Evolutionary conservation across 2,888 invertebrate species (phyloP), one percentile per base, ranked within the genome.

Genomic region (Oscheius myriophilus): DNA sequence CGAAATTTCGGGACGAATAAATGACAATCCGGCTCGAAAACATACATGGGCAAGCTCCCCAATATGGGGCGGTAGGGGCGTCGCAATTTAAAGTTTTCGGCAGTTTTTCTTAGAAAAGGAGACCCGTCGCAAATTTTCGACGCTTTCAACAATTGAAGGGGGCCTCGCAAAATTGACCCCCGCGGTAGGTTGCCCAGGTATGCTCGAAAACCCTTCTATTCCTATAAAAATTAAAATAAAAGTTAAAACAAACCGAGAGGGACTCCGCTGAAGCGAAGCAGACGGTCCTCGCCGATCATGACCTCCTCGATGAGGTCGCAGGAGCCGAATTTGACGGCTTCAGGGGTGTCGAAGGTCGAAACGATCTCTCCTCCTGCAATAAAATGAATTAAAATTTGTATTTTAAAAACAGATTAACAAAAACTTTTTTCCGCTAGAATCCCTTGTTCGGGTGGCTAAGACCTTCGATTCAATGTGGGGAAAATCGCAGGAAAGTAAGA

Each of bases 231-330:
- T 43, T 12, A 43, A 21, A 23, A 52, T 25, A 21, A 6, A 9
- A 52, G 6, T 21, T 21, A 53, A 53, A 53, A 51, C 62, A 12
- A 33, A 79, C 82, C 84, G 16, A 85, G 73, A 23, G 81, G 79
- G 2, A 86, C 86, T 26, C 85, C 85, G 26, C 78, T 78, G 89
- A 99, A 97, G 76, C 95, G 92, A 79, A 98, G 89, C 57, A 98
- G 90, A 67, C 92, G 92, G 86, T 98, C 98, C 87, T 98, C 98
- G 33, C 98, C 98, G 84, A 99, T 94, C 91, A 97, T 93, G n/a
- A 95, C 91, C 90, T 96, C 95, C 88, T 98, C 96, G 86, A 98
- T 97, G 41, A 95, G 87, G 85, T 94, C 92, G 89, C 98, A 99
- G 78, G 91, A 91, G 63, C 98, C 98, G 69, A 98, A 90, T 87